Conservation (phyloP, 2,113 vertebrate genomes). For the Melanerpes formicivorus region DNA sequence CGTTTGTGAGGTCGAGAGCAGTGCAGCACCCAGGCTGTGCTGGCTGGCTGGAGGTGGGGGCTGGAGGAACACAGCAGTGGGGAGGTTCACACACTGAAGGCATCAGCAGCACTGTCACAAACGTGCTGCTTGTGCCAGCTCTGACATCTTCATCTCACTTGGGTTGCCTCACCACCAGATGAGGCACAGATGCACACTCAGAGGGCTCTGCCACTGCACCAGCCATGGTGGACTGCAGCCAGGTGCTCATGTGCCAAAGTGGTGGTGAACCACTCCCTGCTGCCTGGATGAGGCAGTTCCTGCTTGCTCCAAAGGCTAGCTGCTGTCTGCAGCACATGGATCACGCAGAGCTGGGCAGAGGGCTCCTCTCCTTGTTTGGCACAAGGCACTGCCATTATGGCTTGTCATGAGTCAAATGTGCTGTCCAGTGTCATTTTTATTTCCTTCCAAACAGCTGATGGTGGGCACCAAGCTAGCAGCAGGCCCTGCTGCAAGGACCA, state of each 20-base stretch:
- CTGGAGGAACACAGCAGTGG: neutral
- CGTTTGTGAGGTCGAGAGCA: neutral
- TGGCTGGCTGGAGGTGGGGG: neutral
- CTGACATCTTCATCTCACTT: neutral
- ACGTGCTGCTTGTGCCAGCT: neutral
- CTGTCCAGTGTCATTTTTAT: neutral
- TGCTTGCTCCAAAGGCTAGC: conserved; percentile 3
- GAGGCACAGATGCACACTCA: conserved; percentile 18
- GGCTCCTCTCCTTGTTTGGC: neutral
- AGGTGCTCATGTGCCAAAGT: neutral
- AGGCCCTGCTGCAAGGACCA: neutral
- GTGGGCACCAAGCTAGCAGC: neutral
- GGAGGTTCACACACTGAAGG: neutral
- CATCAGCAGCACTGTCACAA: neutral
- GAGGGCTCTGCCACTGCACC: neutral
- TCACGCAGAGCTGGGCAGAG: neutral
- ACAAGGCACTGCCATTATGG: neutral
- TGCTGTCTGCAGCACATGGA: neutral
- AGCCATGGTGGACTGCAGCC: neutral
- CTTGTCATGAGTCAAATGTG: neutral
- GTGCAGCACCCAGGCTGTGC: neutral
- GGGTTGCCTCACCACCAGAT: neutral
- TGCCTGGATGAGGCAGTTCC: neutral
- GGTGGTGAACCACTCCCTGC: neutral
- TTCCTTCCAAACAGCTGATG: neutral